Evolutionary conservation across 2,797 vertebrate species (phyloP), one percentile per base, ranked within the genome.

Genomic region (Cyclura pinguis): DNA sequence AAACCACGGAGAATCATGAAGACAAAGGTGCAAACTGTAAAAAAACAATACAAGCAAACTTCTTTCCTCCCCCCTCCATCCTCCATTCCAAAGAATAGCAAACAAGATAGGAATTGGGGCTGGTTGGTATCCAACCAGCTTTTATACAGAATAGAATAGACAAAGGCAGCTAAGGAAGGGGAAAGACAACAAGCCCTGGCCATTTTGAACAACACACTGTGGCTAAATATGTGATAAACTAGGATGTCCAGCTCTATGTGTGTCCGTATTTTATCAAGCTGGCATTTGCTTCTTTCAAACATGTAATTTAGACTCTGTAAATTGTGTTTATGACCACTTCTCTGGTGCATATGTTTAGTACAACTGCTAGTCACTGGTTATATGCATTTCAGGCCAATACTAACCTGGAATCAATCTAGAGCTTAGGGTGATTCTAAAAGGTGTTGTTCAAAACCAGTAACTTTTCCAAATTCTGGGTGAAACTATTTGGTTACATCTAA

Each of bases 121-220:
- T 90, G 62, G 47, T 67, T 42, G 78, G 78, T 20, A 88, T 57
- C 78, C 77, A 86, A 47, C 47, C 52, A 73, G 55, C 27, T 62
- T 47, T 86, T n/a, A 8, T 73, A 59, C 69, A 72, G 86, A 69
- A 73, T 67, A 86, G 13, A 90, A 47, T 18, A 90, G 62, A 81
- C 86, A 88, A 88, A 80, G n/a, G 78, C 22, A 38, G 24, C 50
- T 14, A 69, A 76, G 50, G 24, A 73, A 38, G 24, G 77, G 10
- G 24, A 18, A 64, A 55, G 74, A 86, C 57, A 72, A 86, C 38
- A 59, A 69, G 29, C 64, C 18, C 14, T 85, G 20, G 8, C 55
- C 76, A 35, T 18, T 52, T 42, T 27, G 72, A 38, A 24, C 76
- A 90, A 50, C 20, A 80, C 20, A 12, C 10, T 85, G n/a, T 52